phyloP scores from a whole-genome alignment of 2,888 invertebrate species.

The Phengaris alcon region DNA sequence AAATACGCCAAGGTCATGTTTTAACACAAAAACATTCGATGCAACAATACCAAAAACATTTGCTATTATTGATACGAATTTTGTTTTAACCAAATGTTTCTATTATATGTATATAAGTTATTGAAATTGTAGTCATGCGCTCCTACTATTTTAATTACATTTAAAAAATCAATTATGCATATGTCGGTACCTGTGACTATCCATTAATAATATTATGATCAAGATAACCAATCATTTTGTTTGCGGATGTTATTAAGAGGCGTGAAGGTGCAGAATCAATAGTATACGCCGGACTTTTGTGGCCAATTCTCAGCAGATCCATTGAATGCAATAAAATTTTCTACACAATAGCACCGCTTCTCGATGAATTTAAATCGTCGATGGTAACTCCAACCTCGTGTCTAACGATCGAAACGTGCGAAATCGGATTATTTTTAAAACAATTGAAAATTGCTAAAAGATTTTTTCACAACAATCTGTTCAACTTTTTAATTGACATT shows the following conservation, averaged over 20 bases:
- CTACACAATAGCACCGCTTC: slow-evolving; percentile 72
- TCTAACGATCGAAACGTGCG: slow-evolving; percentile 72
- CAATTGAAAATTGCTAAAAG: slow-evolving; percentile 14
- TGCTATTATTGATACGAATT: too few species aligned
- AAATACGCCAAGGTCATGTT: too few species aligned
- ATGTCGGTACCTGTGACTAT: too few species aligned
- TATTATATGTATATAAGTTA: too few species aligned
- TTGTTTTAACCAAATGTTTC: too few species aligned
- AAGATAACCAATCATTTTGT: neutral
- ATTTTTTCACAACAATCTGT: slow-evolving; percentile 15
- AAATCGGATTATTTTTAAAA: slow-evolving; percentile 36
- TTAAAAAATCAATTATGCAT: too few species aligned
- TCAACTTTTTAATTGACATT: slow-evolving; percentile 23
- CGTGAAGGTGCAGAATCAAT: slow-evolving; percentile 37
- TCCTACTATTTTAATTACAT: too few species aligned
- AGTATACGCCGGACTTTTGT: slow-evolving; percentile 56
- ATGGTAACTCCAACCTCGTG: slow-evolving; percentile 49
- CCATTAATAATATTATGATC: neutral
- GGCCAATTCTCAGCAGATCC: slow-evolving; percentile 58
- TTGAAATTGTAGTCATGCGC: too few species aligned
- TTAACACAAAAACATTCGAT: too few species aligned
- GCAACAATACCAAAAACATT: too few species aligned
- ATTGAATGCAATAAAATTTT: slow-evolving; percentile 77
- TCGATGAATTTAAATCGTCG: slow-evolving; percentile 68
- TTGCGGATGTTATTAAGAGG: neutral